These are phyloP conservation scores for Mobula hypostoma DNA, from an alignment of 2,113 vertebrate genomes.

Conservation along the genomic window DNA sequence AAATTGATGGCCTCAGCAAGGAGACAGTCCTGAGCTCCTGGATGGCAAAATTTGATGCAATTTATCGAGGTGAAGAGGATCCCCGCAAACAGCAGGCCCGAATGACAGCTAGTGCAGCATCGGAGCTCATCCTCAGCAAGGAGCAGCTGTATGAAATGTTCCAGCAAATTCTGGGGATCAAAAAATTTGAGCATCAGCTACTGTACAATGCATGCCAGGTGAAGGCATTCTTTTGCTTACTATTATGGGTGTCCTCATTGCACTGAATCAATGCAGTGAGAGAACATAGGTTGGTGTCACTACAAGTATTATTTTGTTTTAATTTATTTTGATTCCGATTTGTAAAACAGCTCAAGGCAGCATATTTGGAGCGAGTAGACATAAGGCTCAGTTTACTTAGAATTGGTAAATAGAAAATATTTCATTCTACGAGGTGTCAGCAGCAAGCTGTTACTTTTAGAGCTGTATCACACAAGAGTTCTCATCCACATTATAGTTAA, in stretches of 20 bases:
- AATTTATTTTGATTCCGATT: not conserved
- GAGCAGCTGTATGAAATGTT: slow-evolving; percentile 99
- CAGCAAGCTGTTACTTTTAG: not conserved
- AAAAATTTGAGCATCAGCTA: slow-evolving; percentile 97
- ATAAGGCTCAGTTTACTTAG: not conserved
- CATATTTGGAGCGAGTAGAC: not conserved
- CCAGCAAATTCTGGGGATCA: slow-evolving; percentile 93
- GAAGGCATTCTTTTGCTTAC: slow-evolving; percentile 42
- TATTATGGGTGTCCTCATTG: not conserved
- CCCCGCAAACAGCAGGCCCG: slow-evolving; percentile 89
- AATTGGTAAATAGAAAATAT: not conserved
- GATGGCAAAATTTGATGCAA: slow-evolving; percentile 97
- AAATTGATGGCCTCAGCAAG: slow-evolving; percentile 95
- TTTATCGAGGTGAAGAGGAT: slow-evolving; percentile 94
- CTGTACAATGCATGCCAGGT: slow-evolving; percentile 98
- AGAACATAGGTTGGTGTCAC: not conserved
- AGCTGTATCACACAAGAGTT: not conserved
- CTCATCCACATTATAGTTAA: not conserved
- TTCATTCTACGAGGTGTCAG: not conserved
- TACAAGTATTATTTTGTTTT: not conserved
- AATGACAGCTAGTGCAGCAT: slow-evolving; percentile 88
- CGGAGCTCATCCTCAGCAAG: slow-evolving; percentile 96
- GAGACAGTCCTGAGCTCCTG: slow-evolving; percentile 97
- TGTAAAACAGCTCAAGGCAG: not conserved
- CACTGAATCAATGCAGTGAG: not conserved